A percentile compares a stretch with the other conserved stretches of the same genome.
phyloP scores from a whole-genome alignment of 2,113 vertebrate genomes.

The Hymenochirus boettgeri region DNA sequence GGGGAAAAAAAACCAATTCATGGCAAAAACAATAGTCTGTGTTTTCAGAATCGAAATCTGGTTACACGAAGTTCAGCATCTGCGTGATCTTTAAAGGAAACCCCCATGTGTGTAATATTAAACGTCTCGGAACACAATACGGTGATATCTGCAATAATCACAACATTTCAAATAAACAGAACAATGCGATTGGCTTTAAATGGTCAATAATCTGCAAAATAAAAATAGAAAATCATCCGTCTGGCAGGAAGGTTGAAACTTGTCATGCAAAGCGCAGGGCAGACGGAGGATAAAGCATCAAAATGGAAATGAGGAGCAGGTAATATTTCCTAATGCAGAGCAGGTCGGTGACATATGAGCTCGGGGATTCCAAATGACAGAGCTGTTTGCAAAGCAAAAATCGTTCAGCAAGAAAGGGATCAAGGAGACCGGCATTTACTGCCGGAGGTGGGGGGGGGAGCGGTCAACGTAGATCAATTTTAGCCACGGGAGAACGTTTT shows the following conservation, averaged over 20 bases:
- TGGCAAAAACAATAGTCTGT: too few relatives aligned
- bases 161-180: too few relatives aligned
- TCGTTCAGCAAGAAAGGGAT: constrained; percentile 28
- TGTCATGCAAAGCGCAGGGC: constrained; percentile 38
- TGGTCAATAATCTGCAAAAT: constrained; percentile 33
- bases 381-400: constrained; percentile 42
- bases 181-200: neutral
- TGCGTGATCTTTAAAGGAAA: too few relatives aligned
- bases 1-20: too few relatives aligned
- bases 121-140: too few relatives aligned
- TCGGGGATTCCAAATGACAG: constrained; percentile 41
- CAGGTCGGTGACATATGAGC: constrained; percentile 42
- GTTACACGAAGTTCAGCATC: too few relatives aligned
- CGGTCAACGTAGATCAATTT: neutral
- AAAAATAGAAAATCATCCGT: constrained; percentile 18
- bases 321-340: constrained; percentile 43
- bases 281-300: constrained; percentile 37
- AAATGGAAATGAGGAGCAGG: constrained; percentile 38
- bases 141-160: too few relatives aligned
- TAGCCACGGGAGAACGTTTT: constrained; percentile 12
- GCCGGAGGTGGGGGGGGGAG: neutral
- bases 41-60: too few relatives aligned
- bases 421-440: constrained; percentile 1
- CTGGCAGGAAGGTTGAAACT: constrained; percentile 27
- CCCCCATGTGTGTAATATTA: too few relatives aligned